Base-by-base conservation (phyloP, 2,113 vertebrate genomes). In the Paramisgurnus dabryanus region DNA sequence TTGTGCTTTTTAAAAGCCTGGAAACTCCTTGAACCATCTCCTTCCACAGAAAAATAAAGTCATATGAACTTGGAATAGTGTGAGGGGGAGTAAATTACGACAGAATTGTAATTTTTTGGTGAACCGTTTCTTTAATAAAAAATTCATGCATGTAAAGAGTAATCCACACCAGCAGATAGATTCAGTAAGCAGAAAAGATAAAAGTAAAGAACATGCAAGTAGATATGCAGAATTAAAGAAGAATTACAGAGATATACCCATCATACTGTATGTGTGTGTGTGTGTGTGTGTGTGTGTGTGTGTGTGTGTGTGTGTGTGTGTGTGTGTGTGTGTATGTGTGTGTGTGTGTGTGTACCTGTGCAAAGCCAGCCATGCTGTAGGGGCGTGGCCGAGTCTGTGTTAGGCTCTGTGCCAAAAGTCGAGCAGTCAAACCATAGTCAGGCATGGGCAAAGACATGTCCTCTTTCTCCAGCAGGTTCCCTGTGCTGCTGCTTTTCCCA, bases 401-500 rank as follows among this genome's bases (percentile, higher is more conserved):
- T 15, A 92, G 64, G 0, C 94, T 92, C 86, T 96, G 96, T 0
- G 94, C 78, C 0, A 95, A 92, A 89, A 98, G 95, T 79, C 92
- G 95, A n/a, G 97, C 95, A 0, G 94, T 92, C 91, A 96, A 93
- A 89, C 95, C 94, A 0, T 99, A 99, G 92, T 99, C 98, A 0
- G 98, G 96, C 0, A 96, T 95, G 0, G 97, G 98, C 85, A 99
- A 85, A 67, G 96, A 93, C 78, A 93, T 90, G 88, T 98, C 98
- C 0, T 96, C 95, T 82, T 94, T 96, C 92, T 98, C 97, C 89
- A 99, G 91, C 10, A 99, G 89, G 89, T 99, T 98, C 17, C 98
- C 98, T 0, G 97, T 99, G 93, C 98, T 99, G 94, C 97, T 98
- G 93, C 98, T 99, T 90, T 98, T 99, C 67, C 96, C 96, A 66